Base-by-base conservation (phyloP, 2,888 invertebrate genomes). In the Drosophila koepferae region DNA sequence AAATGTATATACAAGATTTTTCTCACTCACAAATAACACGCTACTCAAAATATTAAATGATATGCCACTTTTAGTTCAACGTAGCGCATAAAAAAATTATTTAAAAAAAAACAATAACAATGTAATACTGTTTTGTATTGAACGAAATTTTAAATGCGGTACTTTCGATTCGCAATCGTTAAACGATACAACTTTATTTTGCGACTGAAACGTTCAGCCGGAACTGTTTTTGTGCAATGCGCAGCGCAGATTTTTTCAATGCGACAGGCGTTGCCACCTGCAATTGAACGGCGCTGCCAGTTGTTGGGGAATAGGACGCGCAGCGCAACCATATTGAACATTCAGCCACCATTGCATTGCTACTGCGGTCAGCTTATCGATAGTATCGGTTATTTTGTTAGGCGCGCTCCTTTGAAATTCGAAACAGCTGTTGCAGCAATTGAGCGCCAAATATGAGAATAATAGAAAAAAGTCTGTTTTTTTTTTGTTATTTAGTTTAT, bases 91-190 rank as follows among this genome's bases (percentile, higher is more conserved):
- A 69, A 67, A 75, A 69, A 49, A 34, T 49, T 12, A 49, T n/a
- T n/a, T 38, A 20, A 34, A 51, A 44, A 65, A 53, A 64, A 76
- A 76, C 70, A 77, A 78, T 53, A 81, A 81, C 77, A 82, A 80
- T 28, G 28, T 76, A 81, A 82, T 86, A 86, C 82, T 82, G 86
- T 54, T 68, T 66, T 72, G 62, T 73, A 82, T 75, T 77, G 67
- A 73, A 77, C 75, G 66, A 69, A 74, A 65, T 49, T 10, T 49
- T 10, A 54, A 63, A 61, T 61, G 56, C 46, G 74, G 54, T 49
- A 66, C 23, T 54, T 31, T n/a, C 14, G 14, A 16, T 51, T 53
- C 20, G 18, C 9, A 23, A 48, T 65, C 53, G 12, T n/a, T 48
- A 54, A 46, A 31, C 81, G 56, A 63, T 80, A 55, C 81, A 80